Conservation (phyloP, 2,888 invertebrate species). For the Eurytoma californica region DNA sequence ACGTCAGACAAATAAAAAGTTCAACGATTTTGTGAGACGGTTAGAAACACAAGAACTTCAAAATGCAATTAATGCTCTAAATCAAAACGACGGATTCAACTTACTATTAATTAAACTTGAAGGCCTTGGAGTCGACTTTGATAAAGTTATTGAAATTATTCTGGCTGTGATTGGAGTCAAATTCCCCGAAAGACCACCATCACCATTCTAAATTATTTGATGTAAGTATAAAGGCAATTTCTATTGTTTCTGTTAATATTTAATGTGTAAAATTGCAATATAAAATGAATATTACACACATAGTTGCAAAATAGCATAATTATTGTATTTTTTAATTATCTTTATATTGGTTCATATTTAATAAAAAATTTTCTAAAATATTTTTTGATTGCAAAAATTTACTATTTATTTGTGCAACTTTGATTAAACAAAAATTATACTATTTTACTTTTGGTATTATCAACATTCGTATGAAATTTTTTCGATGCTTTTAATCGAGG, state of each 20-base stretch:
- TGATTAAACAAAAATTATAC: no score
- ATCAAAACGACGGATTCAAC: constrained; percentile 49
- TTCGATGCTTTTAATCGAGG: no score
- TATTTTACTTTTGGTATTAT: no score
- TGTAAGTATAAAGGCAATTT: constrained; percentile 18
- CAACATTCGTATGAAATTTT: no score
- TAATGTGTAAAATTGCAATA: no score
- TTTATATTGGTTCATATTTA: no score
- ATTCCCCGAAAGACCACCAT: constrained; percentile 46
- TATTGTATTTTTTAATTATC: no score
- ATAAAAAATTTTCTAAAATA: no score
- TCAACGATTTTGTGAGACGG: constrained; percentile 57
- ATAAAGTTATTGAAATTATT: constrained; percentile 54
- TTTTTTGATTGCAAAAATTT: no score
- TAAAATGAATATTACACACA: no score
- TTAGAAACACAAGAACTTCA: constrained; percentile 59
- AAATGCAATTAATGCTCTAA: constrained; percentile 54
- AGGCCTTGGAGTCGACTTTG: constrained; percentile 49
- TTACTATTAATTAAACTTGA: constrained; percentile 46
- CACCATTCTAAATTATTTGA: not conserved
- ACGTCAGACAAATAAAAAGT: constrained; percentile 59
- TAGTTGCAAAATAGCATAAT: no score
- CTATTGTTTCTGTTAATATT: not conserved
- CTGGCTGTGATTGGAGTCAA: constrained; percentile 53
- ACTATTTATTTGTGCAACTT: no score